These are phyloP conservation scores for Tichodroma muraria DNA, from an alignment of 2,113 vertebrate genomes.

Conservation along the genomic window DNA sequence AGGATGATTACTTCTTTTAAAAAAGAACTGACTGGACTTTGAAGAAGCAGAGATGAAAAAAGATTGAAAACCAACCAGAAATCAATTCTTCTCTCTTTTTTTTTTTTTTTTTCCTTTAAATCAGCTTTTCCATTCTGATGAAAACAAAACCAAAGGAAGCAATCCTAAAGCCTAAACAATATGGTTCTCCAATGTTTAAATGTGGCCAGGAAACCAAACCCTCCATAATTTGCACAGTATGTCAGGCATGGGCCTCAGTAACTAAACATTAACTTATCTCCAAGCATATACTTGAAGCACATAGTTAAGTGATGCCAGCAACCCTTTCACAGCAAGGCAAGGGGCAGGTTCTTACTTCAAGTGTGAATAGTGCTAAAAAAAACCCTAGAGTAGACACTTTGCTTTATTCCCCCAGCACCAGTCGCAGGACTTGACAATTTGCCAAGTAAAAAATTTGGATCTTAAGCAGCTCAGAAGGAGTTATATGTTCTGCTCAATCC, in stretches of 20 bases:
- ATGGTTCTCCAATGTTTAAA: not conserved
- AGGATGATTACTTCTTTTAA: not conserved
- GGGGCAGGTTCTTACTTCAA: not conserved
- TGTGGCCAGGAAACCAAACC: not conserved
- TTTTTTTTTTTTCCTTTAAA: not conserved
- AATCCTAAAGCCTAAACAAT: not conserved
- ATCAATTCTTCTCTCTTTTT: not conserved
- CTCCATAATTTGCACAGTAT: not conserved
- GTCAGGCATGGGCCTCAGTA: not conserved
- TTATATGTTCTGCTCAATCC: not conserved
- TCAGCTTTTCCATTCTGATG: not conserved
- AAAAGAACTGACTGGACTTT: not conserved
- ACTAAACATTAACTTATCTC: slow-evolving; percentile 11
- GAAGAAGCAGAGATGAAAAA: not conserved
- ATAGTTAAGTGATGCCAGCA: not conserved
- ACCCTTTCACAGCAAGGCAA: not conserved
- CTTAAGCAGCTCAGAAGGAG: not conserved
- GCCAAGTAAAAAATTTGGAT: not conserved
- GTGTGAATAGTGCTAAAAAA: not conserved
- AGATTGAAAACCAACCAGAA: not conserved
- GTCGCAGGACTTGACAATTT: rapidly evolving
- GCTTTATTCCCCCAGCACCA: not conserved
- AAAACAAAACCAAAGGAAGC: slow-evolving; percentile 20
- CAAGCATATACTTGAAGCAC: not conserved
- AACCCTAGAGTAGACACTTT: not conserved